Percentiles rank a stretch among this genome's conserved stretches.
Conservation (phyloP, 1,140 invertebrate genomes). For the Aphaenogaster rudis region DNA sequence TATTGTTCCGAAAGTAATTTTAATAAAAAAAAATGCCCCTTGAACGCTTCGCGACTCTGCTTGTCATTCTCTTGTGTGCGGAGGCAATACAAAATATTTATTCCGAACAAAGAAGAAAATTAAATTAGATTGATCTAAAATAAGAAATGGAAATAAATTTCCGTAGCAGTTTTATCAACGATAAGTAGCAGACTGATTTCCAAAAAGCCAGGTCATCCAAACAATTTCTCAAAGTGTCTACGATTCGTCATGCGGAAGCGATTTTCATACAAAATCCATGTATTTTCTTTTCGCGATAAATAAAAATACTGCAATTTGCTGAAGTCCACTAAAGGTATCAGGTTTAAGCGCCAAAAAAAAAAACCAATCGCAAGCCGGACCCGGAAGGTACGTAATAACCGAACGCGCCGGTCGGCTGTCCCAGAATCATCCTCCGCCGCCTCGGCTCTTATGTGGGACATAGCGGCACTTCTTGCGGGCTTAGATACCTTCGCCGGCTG, state of each 20-base stretch:
- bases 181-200: not conserved
- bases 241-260: not conserved
- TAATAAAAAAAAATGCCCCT: not conserved
- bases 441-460: constrained; percentile 81
- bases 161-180: not conserved
- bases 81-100: not conserved
- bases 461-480: constrained; percentile 82
- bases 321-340: not conserved
- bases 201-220: not conserved
- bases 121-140: not conserved
- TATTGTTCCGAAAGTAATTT: constrained; percentile 33
- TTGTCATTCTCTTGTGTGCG: not conserved
- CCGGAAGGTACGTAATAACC: constrained; percentile 70
- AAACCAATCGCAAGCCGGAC: constrained; percentile 11
- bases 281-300: not conserved
- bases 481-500: constrained; percentile 73
- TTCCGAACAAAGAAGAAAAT: not conserved
- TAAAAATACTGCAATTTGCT: not conserved
- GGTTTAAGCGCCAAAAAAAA: constrained; percentile 46
- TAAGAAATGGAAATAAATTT: not conserved
- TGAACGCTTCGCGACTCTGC: not conserved
- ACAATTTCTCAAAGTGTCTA: not conserved
- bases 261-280: not conserved
- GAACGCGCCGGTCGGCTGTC: constrained; percentile 67
- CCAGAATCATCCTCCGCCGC: constrained; percentile 75